These are phyloP conservation scores for Drosophila borborema DNA, from an alignment of 2,888 invertebrate species.

Conservation along the genomic window DNA sequence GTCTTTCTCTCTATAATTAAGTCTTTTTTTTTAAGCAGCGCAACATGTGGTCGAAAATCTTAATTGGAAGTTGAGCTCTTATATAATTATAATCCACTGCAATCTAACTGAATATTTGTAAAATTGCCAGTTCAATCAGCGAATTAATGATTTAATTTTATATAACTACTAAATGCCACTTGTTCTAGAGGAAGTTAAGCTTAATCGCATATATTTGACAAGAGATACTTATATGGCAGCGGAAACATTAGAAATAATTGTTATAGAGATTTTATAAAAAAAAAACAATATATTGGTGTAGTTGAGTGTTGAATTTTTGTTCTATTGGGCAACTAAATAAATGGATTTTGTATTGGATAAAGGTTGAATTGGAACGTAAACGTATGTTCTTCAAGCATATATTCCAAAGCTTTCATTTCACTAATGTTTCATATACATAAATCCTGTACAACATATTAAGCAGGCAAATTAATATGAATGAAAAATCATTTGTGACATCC, in stretches of 20 bases:
- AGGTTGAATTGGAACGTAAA: too few relatives aligned
- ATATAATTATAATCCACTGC: conserved; percentile 17
- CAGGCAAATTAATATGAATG: too few relatives aligned
- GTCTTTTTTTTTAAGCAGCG: conserved; percentile 11
- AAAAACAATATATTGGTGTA: not conserved
- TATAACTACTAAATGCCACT: not conserved
- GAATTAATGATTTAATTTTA: not conserved
- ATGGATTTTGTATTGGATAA: too few relatives aligned
- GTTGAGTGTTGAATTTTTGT: not conserved
- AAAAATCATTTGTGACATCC: too few relatives aligned
- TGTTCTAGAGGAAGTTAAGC: not conserved
- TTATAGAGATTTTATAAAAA: not conserved
- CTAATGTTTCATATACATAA: too few relatives aligned
- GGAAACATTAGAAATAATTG: conserved; percentile 3
- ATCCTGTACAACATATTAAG: too few relatives aligned
- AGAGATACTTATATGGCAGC: not conserved
- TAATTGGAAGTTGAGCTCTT: conserved; percentile 17
- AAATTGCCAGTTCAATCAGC: conserved; percentile 15
- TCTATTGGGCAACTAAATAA: too few relatives aligned
- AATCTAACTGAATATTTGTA: conserved; percentile 27
- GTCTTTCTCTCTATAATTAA: conserved; percentile 48
- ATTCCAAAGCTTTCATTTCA: too few relatives aligned
- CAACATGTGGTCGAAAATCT: conserved; percentile 36
- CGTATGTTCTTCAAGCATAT: too few relatives aligned
- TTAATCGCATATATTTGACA: not conserved